Conservation (phyloP, 2,888 invertebrate genomes). For the Carcina quercana region DNA sequence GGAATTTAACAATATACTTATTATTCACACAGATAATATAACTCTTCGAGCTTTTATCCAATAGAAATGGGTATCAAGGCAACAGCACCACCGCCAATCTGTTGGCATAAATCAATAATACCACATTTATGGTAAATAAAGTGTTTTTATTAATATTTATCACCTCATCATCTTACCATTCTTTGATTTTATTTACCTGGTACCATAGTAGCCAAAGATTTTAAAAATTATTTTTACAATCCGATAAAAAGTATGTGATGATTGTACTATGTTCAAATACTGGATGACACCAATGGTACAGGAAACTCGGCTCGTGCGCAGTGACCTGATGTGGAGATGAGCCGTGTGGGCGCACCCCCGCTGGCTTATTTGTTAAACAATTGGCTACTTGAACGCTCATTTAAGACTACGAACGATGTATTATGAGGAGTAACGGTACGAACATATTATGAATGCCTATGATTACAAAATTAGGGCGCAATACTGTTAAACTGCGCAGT, state of each 20-base stretch:
- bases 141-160: neutral
- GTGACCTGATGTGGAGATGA: constrained; percentile 63
- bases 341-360: constrained; percentile 65
- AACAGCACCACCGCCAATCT: no score
- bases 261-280: constrained; percentile 37
- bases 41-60: no score
- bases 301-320: constrained; percentile 62
- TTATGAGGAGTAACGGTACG: constrained; percentile 1
- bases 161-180: neutral
- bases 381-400: constrained; percentile 33
- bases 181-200: neutral
- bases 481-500: no score
- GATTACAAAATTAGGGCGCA: no score
- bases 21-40: neutral
- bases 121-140: neutral
- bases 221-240: constrained; percentile 27
- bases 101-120: no score
- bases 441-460: no score
- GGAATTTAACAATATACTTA: neutral
- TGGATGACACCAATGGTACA: constrained; percentile 53
- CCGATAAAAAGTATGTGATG: constrained; percentile 25
- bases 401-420: constrained; percentile 9
- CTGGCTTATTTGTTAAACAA: constrained; percentile 47
- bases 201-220: neutral
- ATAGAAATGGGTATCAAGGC: no score